Evolutionary conservation across 1,140 invertebrate species (phyloP).

Genomic region (Pomacea maculata): DNA sequence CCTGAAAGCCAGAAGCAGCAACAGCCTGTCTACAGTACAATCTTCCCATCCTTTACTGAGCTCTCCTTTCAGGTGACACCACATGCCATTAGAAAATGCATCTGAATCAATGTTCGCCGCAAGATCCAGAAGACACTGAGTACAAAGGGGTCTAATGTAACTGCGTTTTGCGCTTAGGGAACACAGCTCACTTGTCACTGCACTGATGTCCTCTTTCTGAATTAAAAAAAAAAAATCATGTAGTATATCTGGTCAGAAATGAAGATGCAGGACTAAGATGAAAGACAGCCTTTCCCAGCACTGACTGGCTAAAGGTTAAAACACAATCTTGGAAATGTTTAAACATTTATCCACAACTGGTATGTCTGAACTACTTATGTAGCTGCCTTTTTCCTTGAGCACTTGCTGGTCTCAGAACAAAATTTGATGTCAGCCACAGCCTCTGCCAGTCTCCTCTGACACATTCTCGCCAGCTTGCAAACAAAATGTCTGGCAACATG

Average conservation of each 20-base stretch:
- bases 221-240: not conserved
- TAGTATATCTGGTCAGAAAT: not conserved
- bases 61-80: conserved; percentile 28
- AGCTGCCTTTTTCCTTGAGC: too few species aligned
- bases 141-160: conserved; percentile 29
- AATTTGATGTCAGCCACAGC: too few species aligned
- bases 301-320: too few species aligned
- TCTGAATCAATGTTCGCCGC: conserved; percentile 21
- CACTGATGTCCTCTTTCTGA: conserved; percentile 15
- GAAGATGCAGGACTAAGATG: not conserved
- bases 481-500: too few species aligned
- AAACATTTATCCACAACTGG: too few species aligned
- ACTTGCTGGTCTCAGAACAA: too few species aligned
- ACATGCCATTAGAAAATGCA: conserved; percentile 24
- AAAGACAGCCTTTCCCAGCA: too few species aligned
- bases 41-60: conserved; percentile 33
- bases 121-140: conserved; percentile 25
- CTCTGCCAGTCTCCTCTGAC: too few species aligned
- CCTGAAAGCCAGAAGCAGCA: conserved; percentile 25
- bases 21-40: conserved; percentile 34
- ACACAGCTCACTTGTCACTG: conserved; percentile 27
- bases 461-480: too few species aligned
- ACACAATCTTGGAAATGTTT: too few species aligned
- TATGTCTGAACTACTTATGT: too few species aligned
- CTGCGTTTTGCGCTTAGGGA: conserved; percentile 24